Evolutionary conservation across 2,113 vertebrate species (phyloP), one percentile per base, ranked within the genome.

Genomic region (Hymenochirus boettgeri): DNA sequence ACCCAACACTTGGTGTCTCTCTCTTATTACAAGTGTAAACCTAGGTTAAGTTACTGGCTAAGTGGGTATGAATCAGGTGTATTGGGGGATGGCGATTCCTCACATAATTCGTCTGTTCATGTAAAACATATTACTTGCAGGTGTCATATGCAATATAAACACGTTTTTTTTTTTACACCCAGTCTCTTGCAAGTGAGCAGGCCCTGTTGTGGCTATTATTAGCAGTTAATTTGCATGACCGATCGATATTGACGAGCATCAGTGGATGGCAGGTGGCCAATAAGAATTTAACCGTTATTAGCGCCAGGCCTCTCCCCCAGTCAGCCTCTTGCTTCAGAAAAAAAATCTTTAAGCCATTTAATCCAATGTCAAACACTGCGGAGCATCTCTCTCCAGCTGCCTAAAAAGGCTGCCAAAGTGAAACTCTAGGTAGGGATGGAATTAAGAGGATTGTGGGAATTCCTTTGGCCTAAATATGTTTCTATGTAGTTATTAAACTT

Each of bases 171-270:
- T 25, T 37, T 21, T 46, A 45, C 58, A 46, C 55, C 64, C 64
- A 2, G 25, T 22, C 51, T 45, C 55, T 66, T 54, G 55, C 64
- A 66, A 66, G 64, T 46, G 45, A 66, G 55, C 39, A 45, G 46
- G 55, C 46, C 27, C 21, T 66, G 64, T 61, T 69, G 70, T 71
- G 74, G 62, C 76, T 79, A 62, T 80, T 79, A 80, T 84, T 80
- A 81, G 70, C 71, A 57, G 74, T 75, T 88, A 83, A 85, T 86
- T 18, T 85, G 79, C 75, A 74, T 81, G 81, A 76, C 79, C 80
- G 77, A 71, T 85, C 27, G 0, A 76, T 82, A 76, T 65, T 77
- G 83, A 85, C 69, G 75, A 57, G 45, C 25, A 29, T 78, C 74
- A 65, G 42, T 62, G 63, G 61, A 62, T 79, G 80, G 78, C 80